phyloP scores from a whole-genome alignment of 2,888 invertebrate species.

The Macrophya alboannulata region DNA sequence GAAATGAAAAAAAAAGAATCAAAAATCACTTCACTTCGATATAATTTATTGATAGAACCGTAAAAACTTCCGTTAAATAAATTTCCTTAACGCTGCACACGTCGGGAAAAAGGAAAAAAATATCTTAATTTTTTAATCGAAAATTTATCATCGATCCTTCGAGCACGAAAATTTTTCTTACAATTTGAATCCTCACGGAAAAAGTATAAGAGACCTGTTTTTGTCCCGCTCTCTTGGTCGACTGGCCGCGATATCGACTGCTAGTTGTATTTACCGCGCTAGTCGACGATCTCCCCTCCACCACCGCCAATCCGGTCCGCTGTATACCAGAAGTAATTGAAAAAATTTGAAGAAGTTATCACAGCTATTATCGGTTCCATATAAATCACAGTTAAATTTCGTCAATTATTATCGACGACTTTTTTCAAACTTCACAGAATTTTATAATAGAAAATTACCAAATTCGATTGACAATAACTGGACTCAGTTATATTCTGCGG shows the following conservation, averaged over 20 bases:
- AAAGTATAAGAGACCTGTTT: conserved; percentile 26
- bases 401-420: no score
- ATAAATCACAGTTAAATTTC: neutral
- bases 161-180: neutral
- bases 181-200: neutral
- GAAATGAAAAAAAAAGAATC: neutral
- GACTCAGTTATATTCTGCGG: no score
- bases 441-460: no score
- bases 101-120: neutral
- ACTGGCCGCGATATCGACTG: conserved; percentile 67
- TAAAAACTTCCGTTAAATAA: neutral
- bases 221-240: conserved; percentile 60
- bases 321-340: neutral
- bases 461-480: no score
- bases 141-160: neutral
- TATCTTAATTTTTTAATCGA: neutral
- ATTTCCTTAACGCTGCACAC: neutral
- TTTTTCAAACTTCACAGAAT: no score
- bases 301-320: conserved; percentile 45
- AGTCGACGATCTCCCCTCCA: conserved; percentile 63
- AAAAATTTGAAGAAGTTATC: neutral
- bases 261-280: conserved; percentile 71
- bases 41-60: neutral
- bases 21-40: neutral
- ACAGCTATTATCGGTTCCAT: neutral